Evolutionary conservation across 2,797 vertebrate species (phyloP).

Genomic region (Erithacus rubecula): DNA sequence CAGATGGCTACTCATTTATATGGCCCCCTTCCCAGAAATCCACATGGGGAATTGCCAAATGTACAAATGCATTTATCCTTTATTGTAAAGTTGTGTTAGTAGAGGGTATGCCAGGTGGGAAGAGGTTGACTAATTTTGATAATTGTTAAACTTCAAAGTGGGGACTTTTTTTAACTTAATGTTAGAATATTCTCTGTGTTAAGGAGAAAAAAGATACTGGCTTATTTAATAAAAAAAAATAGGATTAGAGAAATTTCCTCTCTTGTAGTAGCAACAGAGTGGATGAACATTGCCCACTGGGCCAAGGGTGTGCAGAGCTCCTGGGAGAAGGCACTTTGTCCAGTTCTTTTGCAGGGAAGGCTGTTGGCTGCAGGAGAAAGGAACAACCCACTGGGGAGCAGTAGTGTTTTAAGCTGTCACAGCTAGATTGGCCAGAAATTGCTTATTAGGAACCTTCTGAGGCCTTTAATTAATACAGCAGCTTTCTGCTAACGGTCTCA

Average conservation of each 20-base stretch:
- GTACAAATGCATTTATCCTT: neutral
- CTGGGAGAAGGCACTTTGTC: neutral
- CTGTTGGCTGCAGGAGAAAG: neutral
- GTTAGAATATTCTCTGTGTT: neutral
- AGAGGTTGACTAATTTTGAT: neutral
- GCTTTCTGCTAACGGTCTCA: neutral
- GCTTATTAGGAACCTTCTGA: conserved; percentile 35
- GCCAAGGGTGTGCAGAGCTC: neutral
- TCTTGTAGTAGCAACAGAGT: neutral
- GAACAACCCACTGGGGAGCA: neutral
- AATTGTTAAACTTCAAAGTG: neutral
- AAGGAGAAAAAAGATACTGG: neutral
- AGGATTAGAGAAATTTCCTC: neutral
- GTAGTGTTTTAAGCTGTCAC: neutral
- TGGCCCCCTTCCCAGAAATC: neutral
- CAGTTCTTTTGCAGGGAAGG: neutral
- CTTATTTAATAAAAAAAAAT: neutral
- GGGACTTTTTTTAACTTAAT: rapidly evolving
- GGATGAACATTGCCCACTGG: too few relatives aligned
- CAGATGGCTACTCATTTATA: neutral
- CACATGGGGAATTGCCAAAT: neutral
- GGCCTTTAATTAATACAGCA: conserved; percentile 35
- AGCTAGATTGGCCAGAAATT: conserved; percentile 20
- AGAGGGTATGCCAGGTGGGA: neutral
- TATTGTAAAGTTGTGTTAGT: neutral